phyloP scores from a whole-genome alignment of 30 jellyfish, hydroid and myxozoan species.

The Catostylus mosaicus region DNA sequence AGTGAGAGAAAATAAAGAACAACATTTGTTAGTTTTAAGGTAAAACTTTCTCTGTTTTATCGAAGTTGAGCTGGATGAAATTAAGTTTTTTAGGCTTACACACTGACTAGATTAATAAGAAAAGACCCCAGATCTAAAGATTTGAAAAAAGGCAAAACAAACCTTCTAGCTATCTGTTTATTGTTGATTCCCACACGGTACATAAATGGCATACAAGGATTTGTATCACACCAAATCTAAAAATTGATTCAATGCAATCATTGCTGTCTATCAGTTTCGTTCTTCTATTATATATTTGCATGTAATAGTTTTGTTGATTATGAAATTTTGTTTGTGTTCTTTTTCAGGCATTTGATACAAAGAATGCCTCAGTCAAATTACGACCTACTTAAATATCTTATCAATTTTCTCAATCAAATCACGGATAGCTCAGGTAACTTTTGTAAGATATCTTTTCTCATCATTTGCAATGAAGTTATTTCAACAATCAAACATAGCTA shows the following conservation, averaged over 20 bases:
- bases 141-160: too few relatives aligned
- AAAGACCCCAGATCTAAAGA: too few relatives aligned
- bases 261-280: too few relatives aligned
- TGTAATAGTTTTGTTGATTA: too few relatives aligned
- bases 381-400: slow-evolving; percentile 70
- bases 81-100: too few relatives aligned
- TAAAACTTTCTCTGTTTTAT: neutral
- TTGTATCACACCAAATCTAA: too few relatives aligned
- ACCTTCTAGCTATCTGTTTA: too few relatives aligned
- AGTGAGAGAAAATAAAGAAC: slow-evolving; percentile 66
- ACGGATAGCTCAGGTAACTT: slow-evolving; percentile 69
- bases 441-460: neutral
- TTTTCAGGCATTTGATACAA: slow-evolving; percentile 56
- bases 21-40: slow-evolving; percentile 51
- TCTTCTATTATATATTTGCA: too few relatives aligned
- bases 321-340: neutral
- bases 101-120: too few relatives aligned
- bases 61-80: neutral
- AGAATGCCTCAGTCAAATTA: slow-evolving; percentile 77
- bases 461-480: neutral
- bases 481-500: neutral
- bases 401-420: slow-evolving; percentile 67
- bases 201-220: too few relatives aligned
- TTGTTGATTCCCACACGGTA: too few relatives aligned
- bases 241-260: too few relatives aligned